Evolutionary conservation across 2,113 vertebrate genomes (phyloP), one percentile per base, ranked within the genome.

Genomic region (Mustela lutreola): DNA sequence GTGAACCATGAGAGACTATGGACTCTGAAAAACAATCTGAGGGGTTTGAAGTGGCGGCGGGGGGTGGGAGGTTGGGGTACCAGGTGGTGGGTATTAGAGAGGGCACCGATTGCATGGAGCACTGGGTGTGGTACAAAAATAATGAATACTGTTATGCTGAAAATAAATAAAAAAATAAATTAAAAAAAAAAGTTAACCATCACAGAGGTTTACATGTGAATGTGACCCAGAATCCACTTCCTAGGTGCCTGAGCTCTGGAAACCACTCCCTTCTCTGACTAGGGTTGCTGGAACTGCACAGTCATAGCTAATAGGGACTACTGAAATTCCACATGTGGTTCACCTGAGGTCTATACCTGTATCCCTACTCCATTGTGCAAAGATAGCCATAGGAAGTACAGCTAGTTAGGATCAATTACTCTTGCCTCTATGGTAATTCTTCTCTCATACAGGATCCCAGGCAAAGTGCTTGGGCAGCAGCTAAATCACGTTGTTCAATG

Each of bases 261-360:
- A 82, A 88, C 33, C 21, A 36, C 50, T 36, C 6, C 4, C 12
- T 16, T 42, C 50, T 90, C 71, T 62, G 50, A 78, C 0, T 31
- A 82, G 21, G 58, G 67, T 91, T 87, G 12, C 5, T 22, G 67
- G 58, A 76, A 8, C 22, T 39, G 11, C 19, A 53, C 11, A 12
- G 3, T 60, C 75, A 33, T 11, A 70, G 5, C 50, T 14, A 16
- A 12, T 21, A 48, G 31, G 53, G 36, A 31, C 56, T 65, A 60
- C 15, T 19, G 11, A 36, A 16, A 45, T 9, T 39, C 31, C 48
- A n/a, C 36, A 3, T 0, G 10, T 5, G 39, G n/a, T 18, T 78
- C 33, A 10, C 2, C 42, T 53, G 63, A 73, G 10, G 10, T 7
- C 81, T 33, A 2, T 2, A 5, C 39, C 9, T 39, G 42, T 24